Conservation (phyloP, 2,888 invertebrate species). For the Bugulina stolonifera region DNA sequence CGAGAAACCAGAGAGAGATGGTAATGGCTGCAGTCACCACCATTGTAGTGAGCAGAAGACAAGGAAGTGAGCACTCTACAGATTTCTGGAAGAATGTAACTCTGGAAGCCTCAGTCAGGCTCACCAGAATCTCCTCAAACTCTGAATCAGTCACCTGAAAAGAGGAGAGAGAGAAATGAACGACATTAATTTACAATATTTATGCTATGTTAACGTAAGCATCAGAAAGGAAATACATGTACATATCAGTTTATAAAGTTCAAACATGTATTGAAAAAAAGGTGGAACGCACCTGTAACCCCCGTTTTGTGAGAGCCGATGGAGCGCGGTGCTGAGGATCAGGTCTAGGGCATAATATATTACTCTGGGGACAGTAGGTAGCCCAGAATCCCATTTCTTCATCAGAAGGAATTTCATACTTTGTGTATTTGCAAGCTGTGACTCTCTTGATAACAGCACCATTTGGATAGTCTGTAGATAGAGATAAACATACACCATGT, state of each 20-base stretch:
- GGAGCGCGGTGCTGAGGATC: slow-evolving; percentile 20
- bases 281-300: neutral
- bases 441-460: slow-evolving; percentile 20
- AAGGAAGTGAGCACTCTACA: slow-evolving; percentile 22
- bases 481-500: too few species aligned
- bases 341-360: neutral
- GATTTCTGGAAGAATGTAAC: slow-evolving; percentile 26
- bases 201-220: too few species aligned
- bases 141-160: slow-evolving; percentile 8
- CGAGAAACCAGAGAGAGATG: slow-evolving; percentile 6
- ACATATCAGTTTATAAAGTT: too few species aligned
- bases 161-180: neutral
- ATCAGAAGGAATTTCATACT: neutral
- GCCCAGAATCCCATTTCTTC: neutral
- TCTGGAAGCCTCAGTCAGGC: slow-evolving; percentile 16
- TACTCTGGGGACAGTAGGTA: slow-evolving; percentile 15
- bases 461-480: slow-evolving; percentile 20
- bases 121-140: slow-evolving; percentile 15
- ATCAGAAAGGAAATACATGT: too few species aligned
- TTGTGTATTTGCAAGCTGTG: slow-evolving; percentile 10
- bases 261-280: too few species aligned
- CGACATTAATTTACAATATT: too few species aligned
- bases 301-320: neutral
- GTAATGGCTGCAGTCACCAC: slow-evolving; percentile 15
- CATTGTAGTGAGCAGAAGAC: slow-evolving; percentile 10